These are phyloP conservation scores for Cheirogaleus medius DNA, from an alignment of 2,113 vertebrate species.

Conservation along the genomic window DNA sequence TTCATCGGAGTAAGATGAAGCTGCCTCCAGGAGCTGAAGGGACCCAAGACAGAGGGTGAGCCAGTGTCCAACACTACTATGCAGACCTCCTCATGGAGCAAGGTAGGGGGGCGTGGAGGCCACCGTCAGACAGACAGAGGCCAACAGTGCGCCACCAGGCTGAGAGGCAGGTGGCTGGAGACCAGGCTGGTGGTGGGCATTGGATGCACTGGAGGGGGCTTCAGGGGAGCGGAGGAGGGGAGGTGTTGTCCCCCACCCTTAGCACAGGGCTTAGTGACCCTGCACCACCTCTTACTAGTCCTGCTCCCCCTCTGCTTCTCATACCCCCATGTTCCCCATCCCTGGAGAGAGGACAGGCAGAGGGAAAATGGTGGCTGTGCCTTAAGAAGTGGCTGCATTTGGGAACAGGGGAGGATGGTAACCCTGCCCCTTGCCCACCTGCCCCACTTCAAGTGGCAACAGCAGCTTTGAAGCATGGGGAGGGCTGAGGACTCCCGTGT, in stretches of 20 bases:
- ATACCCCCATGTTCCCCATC: too few relatives aligned
- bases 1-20: constrained; percentile 86
- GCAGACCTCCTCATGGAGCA: constrained; percentile 88
- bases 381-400: background rate
- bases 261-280: background rate
- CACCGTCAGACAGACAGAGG: background rate
- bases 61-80: constrained; percentile 89
- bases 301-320: background rate
- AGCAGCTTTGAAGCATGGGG: background rate
- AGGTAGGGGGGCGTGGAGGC: background rate
- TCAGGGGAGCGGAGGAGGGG: too few relatives aligned
- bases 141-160: background rate
- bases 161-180: background rate
- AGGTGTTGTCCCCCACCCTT: background rate
- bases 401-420: background rate
- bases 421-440: background rate
- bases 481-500: constrained; percentile 47
- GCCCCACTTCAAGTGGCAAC: background rate
- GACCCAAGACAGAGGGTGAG: constrained; percentile 91
- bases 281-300: background rate
- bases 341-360: background rate
- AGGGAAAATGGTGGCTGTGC: too few relatives aligned
- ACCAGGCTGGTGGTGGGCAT: too few relatives aligned
- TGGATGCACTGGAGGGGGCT: background rate
- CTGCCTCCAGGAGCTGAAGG: constrained; percentile 86